Base-by-base conservation (phyloP, 2,797 vertebrate species). In the Forpus xanthops region DNA sequence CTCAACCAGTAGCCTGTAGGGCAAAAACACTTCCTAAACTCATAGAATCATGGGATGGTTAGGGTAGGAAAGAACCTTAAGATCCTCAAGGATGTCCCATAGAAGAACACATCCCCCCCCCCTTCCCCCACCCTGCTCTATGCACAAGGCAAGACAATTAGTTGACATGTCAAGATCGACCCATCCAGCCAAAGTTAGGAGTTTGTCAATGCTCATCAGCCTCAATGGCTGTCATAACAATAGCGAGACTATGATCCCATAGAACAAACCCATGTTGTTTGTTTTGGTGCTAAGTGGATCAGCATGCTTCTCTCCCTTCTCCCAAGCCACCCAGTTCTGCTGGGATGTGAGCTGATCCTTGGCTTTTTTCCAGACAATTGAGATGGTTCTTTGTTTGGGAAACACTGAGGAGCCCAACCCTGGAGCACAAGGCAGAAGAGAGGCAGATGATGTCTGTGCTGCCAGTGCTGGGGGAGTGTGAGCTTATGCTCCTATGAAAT, bases 71-170 rank as follows among this genome's bases (percentile, higher is more conserved):
- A 58, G 56, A 33, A 35, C 33, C 15, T 58, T 35, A 33, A 58
- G n/a, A 58, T 58, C 50, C 72, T 73, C 52, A 70, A n/a, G 70
- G 37, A 5, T 60, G n/a, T 35, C 42, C 65, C 68, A 70, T 30
- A 80, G 65, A 31, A 76, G 66, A 80, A 21, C 2, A 2, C 12
- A n/a, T n/a, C n/a, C n/a, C n/a, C n/a, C n/a, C n/a, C n/a, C n/a
- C n/a, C n/a, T n/a, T n/a, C n/a, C n/a, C n/a, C n/a, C n/a, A n/a
- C 12, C 12, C 1, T 4, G 2, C 15, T 16, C 37, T 2, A 1
- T 39, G 61, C 39, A 24, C 16, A 1, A 5, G 18, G 47, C 52
- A 19, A 7, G 25, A 24, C 55, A 71, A 30, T 21, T 62, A 52
- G 35, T 1, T 53, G 72, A 20, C 20, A 28, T 8, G 39, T 39